These are phyloP conservation scores for Trichopoda pennipes DNA, from an alignment of 2,888 invertebrate genomes.

Conservation along the genomic window DNA sequence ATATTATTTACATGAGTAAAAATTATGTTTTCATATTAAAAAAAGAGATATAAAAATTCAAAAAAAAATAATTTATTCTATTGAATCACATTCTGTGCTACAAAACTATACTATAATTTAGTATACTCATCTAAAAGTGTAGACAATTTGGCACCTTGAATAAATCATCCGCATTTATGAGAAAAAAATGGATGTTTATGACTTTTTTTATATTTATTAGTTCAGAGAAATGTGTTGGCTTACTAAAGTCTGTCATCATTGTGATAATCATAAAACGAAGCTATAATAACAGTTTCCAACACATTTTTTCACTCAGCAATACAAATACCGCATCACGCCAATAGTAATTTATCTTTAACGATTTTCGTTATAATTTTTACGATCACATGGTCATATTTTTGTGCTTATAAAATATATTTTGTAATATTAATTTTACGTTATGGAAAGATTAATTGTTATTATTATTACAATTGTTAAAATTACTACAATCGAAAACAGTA, in stretches of 20 bases:
- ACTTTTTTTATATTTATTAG: not conserved
- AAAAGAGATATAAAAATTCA: too few species aligned
- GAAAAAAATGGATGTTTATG: not conserved
- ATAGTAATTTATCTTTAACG: not conserved
- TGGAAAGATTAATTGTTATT: not conserved
- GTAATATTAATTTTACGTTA: too few species aligned
- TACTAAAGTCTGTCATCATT: not conserved
- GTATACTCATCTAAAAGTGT: not conserved
- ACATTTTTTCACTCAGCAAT: not conserved
- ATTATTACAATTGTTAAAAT: not conserved
- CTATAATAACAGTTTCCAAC: not conserved
- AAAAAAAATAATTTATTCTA: too few species aligned
- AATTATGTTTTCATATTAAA: too few species aligned
- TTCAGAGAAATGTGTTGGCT: not conserved
- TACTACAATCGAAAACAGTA: not conserved
- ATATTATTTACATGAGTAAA: too few species aligned
- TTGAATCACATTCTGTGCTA: not conserved
- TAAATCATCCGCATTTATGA: not conserved
- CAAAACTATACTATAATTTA: not conserved
- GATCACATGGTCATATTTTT: not conserved
- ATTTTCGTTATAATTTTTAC: not conserved
- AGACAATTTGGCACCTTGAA: constrained; percentile 35
- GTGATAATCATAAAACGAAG: too few species aligned
- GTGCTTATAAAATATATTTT: not conserved
- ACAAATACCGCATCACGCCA: not conserved